phyloP scores from a whole-genome alignment of 1,140 invertebrate species.

The Drosophila pseudoobscura region DNA sequence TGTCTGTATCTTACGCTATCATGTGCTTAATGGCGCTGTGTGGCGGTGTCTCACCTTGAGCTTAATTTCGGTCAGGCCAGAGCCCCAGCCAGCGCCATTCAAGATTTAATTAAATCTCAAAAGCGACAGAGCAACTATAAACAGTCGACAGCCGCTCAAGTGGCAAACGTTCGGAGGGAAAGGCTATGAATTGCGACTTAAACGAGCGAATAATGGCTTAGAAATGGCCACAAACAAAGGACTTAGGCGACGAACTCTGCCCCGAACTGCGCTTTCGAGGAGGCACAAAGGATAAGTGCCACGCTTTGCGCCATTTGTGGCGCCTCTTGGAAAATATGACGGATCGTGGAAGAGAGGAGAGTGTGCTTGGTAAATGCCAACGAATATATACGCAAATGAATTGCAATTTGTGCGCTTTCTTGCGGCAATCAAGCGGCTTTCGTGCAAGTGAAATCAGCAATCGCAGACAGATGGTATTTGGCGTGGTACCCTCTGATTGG shows the following conservation, averaged over 20 bases:
- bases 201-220: slow-evolving; percentile 29
- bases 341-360: not conserved
- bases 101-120: slow-evolving; percentile 70
- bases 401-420: slow-evolving; percentile 68
- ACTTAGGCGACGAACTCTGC: slow-evolving; percentile 70
- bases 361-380: not conserved
- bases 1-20: slow-evolving; percentile 8
- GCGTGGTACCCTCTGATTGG: slow-evolving; percentile 5
- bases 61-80: slow-evolving; percentile 75
- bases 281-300: slow-evolving; percentile 57
- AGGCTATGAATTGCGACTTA: slow-evolving; percentile 50
- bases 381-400: slow-evolving; percentile 63
- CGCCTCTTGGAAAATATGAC: slow-evolving; percentile 35
- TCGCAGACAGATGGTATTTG: slow-evolving; percentile 19
- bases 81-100: slow-evolving; percentile 44
- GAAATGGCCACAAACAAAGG: slow-evolving; percentile 56
- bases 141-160: slow-evolving; percentile 41
- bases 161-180: slow-evolving; percentile 35
- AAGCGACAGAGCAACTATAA: slow-evolving; percentile 21
- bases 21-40: slow-evolving; percentile 9
- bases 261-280: not conserved
- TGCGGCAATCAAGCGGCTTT: slow-evolving; percentile 7
- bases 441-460: slow-evolving; percentile 52
- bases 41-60: slow-evolving; percentile 65
- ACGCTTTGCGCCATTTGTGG: slow-evolving; percentile 66